A percentile compares a stretch with the other conserved stretches of the same genome.
Conservation (phyloP, 2,113 vertebrate genomes). For the Chaetops frenatus region DNA sequence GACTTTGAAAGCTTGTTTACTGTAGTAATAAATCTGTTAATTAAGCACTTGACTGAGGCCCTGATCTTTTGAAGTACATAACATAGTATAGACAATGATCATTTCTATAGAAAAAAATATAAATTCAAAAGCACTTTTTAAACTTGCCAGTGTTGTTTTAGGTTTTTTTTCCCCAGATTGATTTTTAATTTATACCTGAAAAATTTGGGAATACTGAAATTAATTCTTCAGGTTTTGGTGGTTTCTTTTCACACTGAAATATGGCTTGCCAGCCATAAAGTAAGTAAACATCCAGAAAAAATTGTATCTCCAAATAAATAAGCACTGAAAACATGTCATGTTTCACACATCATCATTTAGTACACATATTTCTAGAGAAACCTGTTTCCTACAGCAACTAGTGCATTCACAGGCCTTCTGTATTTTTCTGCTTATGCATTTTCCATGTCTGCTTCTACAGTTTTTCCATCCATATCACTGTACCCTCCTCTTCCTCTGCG, state of each 20-base stretch:
- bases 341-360: background rate
- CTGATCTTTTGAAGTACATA: background rate
- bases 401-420: background rate
- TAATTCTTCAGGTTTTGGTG: background rate
- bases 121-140: background rate
- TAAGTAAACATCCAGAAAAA: background rate
- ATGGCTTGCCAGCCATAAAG: background rate
- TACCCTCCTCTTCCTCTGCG: background rate
- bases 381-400: background rate
- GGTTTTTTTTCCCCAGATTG: background rate
- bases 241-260: background rate
- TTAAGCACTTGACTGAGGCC: background rate
- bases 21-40: background rate
- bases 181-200: background rate
- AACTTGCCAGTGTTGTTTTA: accelerated
- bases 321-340: background rate
- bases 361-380: background rate
- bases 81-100: accelerated
- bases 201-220: background rate
- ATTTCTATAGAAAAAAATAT: background rate
- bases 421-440: background rate
- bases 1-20: background rate
- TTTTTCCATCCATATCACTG: background rate
- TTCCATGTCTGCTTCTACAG: background rate
- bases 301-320: background rate